A percentile compares a stretch with the other conserved stretches of the same genome.
Conservation (phyloP, 2,797 vertebrate species). For the Hypotaenidia philippensis region DNA sequence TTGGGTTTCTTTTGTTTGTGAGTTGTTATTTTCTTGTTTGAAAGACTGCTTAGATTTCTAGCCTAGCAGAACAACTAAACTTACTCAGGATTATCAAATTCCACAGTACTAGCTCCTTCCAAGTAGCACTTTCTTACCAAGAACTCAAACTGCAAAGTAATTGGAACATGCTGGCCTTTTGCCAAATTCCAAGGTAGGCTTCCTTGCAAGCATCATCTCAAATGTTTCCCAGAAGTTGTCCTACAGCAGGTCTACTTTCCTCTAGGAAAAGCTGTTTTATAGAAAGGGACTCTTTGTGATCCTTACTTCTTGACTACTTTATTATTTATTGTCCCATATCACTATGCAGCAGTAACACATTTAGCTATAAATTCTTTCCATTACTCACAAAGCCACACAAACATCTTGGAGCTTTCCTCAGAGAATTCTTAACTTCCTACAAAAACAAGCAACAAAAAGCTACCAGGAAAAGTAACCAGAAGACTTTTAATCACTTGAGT, state of each 20-base stretch:
- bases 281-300: neutral
- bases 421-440: conserved; percentile 59
- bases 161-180: neutral
- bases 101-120: neutral
- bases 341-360: neutral
- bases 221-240: neutral
- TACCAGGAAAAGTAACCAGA: conserved; percentile 48
- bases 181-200: neutral
- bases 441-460: conserved; percentile 68
- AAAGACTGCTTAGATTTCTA: neutral
- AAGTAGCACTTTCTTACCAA: neutral
- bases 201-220: neutral
- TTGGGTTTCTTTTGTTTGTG: too few species aligned
- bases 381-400: conserved; percentile 55
- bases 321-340: conserved; percentile 52
- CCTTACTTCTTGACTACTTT: neutral
- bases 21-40: neutral
- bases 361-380: conserved; percentile 58
- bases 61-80: neutral
- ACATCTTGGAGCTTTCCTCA: conserved; percentile 46
- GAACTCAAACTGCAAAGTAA: neutral
- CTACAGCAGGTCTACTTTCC: neutral
- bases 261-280: neutral
- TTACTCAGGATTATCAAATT: neutral
- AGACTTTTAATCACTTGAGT: conserved; percentile 17